Evolutionary conservation across 1,140 invertebrate species (phyloP).

Genomic region (Potamilus streckersoni): DNA sequence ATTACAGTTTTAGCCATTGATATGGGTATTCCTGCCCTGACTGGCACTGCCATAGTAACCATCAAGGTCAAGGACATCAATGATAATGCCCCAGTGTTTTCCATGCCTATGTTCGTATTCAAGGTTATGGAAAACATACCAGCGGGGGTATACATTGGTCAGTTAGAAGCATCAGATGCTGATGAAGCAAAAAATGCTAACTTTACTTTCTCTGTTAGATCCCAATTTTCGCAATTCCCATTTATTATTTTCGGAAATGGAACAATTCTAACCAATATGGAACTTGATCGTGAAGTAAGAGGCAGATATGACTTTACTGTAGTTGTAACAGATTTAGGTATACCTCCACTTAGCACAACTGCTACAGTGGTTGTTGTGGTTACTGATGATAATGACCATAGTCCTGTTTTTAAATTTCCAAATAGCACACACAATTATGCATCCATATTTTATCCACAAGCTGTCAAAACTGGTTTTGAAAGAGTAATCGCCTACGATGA

Average conservation of each 20-base stretch:
- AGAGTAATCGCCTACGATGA: constrained; percentile 62
- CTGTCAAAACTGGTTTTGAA: constrained; percentile 77
- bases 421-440: constrained; percentile 72
- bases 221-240: constrained; percentile 76
- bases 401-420: constrained; percentile 52
- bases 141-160: constrained; percentile 75
- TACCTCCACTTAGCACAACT: constrained; percentile 88
- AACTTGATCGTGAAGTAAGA: constrained; percentile 86
- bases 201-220: constrained; percentile 69
- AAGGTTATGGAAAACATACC: constrained; percentile 46
- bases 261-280: constrained; percentile 79
- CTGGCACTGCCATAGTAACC: constrained; percentile 44
- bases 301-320: constrained; percentile 84
- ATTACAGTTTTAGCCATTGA: constrained; percentile 94
- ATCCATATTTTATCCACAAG: constrained; percentile 89
- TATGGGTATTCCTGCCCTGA: constrained; percentile 74
- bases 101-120: constrained; percentile 33
- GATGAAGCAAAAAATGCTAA: constrained; percentile 88
- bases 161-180: constrained; percentile 87
- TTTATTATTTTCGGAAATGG: constrained; percentile 88
- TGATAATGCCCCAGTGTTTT: constrained; percentile 50
- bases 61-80: constrained; percentile 78
- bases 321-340: constrained; percentile 89
- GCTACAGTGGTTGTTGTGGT: constrained; percentile 80
- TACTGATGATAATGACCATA: constrained; percentile 84